These are phyloP conservation scores for Chlorops oryzae DNA, from an alignment of 1,140 invertebrate genomes.

Conservation along the genomic window DNA sequence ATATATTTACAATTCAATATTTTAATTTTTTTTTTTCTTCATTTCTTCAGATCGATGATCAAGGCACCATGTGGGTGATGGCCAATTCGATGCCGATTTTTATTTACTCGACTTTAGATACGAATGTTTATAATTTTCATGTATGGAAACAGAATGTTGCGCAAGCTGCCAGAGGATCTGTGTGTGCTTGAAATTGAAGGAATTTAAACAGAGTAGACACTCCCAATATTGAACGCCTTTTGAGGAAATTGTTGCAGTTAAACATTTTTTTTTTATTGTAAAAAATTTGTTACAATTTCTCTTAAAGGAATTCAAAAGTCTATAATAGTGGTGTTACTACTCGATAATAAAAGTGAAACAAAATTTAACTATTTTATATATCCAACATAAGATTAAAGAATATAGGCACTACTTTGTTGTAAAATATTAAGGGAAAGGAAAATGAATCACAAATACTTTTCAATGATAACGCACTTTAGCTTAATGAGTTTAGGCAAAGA, in stretches of 20 bases:
- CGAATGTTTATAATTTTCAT: constrained; percentile 55
- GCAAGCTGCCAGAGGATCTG: constrained; percentile 30
- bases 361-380: constrained; percentile 21
- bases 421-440: too few species aligned
- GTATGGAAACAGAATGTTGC: constrained; percentile 46
- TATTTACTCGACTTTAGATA: constrained; percentile 54
- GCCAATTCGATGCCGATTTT: constrained; percentile 57
- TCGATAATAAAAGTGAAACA: constrained; percentile 21
- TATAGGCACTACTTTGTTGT: constrained; percentile 47
- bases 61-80: constrained; percentile 55
- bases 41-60: constrained; percentile 48
- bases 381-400: constrained; percentile 31
- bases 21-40: not conserved
- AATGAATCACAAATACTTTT: too few species aligned
- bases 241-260: too few species aligned
- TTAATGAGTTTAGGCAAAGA: too few species aligned
- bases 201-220: too few species aligned
- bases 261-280: too few species aligned
- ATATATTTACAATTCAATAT: not conserved
- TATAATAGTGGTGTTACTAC: too few species aligned
- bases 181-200: constrained; percentile 20
- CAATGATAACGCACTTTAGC: too few species aligned
- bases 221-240: too few species aligned
- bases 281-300: too few species aligned
- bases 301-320: too few species aligned